A percentile compares a stretch with the other conserved stretches of the same genome.
These are phyloP conservation scores for Sinohyriopsis cumingii DNA, from an alignment of 2,888 invertebrate species.

Conservation along the genomic window DNA sequence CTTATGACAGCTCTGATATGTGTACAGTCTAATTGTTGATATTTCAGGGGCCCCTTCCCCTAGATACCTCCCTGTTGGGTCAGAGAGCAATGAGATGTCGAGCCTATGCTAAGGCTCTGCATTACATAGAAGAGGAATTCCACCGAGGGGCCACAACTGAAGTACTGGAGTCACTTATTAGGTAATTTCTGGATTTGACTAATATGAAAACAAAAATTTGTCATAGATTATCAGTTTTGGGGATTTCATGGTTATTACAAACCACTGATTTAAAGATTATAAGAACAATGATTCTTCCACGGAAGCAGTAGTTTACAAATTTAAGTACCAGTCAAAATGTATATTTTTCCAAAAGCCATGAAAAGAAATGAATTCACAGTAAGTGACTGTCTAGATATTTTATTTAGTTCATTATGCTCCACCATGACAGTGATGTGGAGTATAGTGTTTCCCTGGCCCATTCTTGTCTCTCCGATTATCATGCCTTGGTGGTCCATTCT, in stretches of 20 bases:
- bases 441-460: too few species aligned
- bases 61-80: conserved; percentile 89
- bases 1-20: background rate
- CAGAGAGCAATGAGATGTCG: conserved; percentile 96
- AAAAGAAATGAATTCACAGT: too few species aligned
- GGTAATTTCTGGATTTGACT: conserved; percentile 46
- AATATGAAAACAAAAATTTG: background rate
- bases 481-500: too few species aligned
- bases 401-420: too few species aligned
- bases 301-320: background rate
- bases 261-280: background rate
- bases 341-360: background rate
- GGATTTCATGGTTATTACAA: too few species aligned
- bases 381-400: too few species aligned
- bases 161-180: conserved; percentile 92
- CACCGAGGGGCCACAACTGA: conserved; percentile 80
- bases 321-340: background rate
- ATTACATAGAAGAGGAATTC: conserved; percentile 96
- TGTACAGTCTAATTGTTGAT: background rate
- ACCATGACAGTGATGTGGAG: too few species aligned
- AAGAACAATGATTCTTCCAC: background rate
- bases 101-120: conserved; percentile 86
- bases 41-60: conserved; percentile 86
- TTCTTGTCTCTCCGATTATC: too few species aligned
- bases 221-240: too few species aligned